Base-by-base conservation (phyloP, 2,113 vertebrate genomes). In the Microtus montanus region DNA sequence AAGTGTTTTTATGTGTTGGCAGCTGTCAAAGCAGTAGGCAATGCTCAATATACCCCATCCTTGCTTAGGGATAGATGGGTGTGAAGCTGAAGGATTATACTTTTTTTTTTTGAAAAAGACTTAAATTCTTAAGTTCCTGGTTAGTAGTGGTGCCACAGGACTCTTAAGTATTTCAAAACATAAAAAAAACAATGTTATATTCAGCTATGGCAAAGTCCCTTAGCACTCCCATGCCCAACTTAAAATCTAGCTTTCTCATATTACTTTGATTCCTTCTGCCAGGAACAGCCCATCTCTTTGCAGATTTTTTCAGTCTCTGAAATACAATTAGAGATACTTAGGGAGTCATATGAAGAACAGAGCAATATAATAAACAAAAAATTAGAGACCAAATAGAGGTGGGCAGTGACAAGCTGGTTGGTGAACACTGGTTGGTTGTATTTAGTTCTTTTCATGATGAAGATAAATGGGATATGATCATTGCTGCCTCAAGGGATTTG, bases 151-250 rank as follows among this genome's bases (percentile, higher is more conserved):
- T 20, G 92, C 13, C 28, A 12, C 0, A 88, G 88, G 0, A 0
- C 93, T 49, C 80, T 66, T 66, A 33, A 96, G 92, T 96, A 96
- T 88, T 61, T 64, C 24, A 15, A 96, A 63, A 83, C 8, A 41
- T 96, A 95, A 91, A 33, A 92, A 96, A 96, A 94, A 41, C 54
- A 17, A 54, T 66, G n/a, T 3, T 64, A 89, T 78, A 87, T 85
- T 80, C 54, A 47, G 89, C 92, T 96, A 71, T 71, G 17, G 54
- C 54, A 96, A 1, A 80, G 10, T 1, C 77, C 3, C 77, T 70
- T 33, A 33, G 15, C 82, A 33, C 2, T 0, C 7, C 49, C 4
- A 1, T 10, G 24, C 54, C n/a, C 80, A 41, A 83, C n/a, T 17
- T 93, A 63, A 83, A 52, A 90, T 94, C 41, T 1, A 7, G 41